These are phyloP conservation scores for Nymphalis urticae DNA, from an alignment of 2,888 invertebrate genomes.

Conservation along the genomic window DNA sequence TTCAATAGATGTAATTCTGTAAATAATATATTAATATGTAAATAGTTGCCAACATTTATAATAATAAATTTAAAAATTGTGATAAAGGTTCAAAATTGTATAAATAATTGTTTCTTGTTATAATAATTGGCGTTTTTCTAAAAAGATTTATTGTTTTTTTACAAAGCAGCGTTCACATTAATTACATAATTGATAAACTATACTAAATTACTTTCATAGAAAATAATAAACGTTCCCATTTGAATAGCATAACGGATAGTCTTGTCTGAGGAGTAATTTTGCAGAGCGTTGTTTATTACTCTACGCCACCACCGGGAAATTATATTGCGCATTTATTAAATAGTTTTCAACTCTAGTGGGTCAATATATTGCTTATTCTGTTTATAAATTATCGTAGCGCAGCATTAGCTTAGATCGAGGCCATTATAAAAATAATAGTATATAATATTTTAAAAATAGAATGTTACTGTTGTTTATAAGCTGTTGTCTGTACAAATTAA, in stretches of 20 bases:
- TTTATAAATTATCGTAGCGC: neutral
- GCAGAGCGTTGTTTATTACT: too few species aligned
- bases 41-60: constrained; percentile 7
- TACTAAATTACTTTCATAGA: neutral
- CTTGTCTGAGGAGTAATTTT: too few species aligned
- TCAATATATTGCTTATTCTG: neutral
- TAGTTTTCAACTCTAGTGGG: neutral
- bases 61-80: constrained; percentile 20
- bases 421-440: neutral
- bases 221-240: neutral
- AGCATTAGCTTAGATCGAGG: neutral
- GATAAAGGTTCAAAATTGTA: constrained; percentile 21
- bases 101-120: constrained; percentile 6
- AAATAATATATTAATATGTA: constrained; percentile 22
- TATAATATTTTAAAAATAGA: neutral
- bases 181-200: neutral
- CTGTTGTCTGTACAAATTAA: neutral
- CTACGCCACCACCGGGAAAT: too few species aligned
- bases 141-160: neutral
- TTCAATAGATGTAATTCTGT: neutral
- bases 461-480: neutral
- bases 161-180: neutral
- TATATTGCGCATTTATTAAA: constrained; percentile 1
- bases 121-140: constrained; percentile 17
- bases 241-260: too few species aligned